Conservation (phyloP, 2,113 vertebrate genomes). For the Varanus komodoensis region DNA sequence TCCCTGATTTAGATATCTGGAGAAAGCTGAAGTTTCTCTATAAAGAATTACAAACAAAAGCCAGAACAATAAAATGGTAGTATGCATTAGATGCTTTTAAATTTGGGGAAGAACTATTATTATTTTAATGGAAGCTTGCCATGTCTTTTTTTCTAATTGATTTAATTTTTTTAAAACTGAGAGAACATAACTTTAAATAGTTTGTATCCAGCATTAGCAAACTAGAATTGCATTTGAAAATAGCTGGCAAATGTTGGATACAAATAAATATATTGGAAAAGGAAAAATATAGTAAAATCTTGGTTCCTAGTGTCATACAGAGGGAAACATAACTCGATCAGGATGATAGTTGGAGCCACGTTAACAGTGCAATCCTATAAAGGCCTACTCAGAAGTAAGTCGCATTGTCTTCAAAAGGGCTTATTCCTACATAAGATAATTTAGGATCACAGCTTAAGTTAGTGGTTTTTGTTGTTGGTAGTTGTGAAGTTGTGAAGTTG, state of each 20-base stretch:
- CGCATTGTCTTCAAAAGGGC: background rate
- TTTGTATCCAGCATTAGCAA: background rate
- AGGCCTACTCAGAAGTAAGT: background rate
- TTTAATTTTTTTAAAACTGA: background rate
- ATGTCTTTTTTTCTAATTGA: constrained; percentile 17
- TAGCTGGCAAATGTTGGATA: too few relatives aligned
- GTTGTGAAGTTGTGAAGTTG: too few relatives aligned
- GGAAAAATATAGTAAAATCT: background rate
- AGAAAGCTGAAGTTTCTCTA: constrained; percentile 38
- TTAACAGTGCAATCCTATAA: background rate
- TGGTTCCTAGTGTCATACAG: background rate
- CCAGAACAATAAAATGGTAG: constrained; percentile 23
- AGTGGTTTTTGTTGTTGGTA: background rate
- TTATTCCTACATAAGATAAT: background rate
- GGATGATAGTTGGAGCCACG: background rate
- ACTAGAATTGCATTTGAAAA: background rate
- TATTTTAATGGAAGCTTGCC: background rate
- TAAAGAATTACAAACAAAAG: constrained; percentile 46
- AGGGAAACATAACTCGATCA: background rate
- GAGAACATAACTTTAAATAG: background rate
- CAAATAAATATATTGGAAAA: background rate
- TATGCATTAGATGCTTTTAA: background rate
- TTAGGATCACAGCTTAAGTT: background rate
- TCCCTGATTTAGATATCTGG: constrained; percentile 27
- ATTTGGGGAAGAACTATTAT: background rate